Percentiles rank a stretch among this genome's conserved stretches.
Conservation (phyloP, 1,140 invertebrate genomes). For the Akabosia matsudoensis region DNA sequence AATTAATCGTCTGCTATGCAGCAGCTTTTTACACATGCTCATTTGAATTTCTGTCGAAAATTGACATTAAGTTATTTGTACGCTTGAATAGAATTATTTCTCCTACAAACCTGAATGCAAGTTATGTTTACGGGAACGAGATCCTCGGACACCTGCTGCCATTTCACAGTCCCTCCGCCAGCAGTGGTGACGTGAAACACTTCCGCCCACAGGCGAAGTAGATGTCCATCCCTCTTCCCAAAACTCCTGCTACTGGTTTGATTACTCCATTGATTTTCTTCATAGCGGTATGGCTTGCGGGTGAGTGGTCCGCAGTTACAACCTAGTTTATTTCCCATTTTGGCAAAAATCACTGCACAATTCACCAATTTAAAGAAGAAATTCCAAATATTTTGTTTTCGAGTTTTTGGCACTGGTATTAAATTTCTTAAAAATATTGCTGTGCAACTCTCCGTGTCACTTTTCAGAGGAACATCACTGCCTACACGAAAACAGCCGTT, state of each 20-base stretch:
- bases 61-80: not conserved
- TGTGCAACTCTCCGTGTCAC: no score
- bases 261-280: conserved; percentile 45
- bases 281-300: conserved; percentile 45
- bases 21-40: not conserved
- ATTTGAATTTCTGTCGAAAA: not conserved
- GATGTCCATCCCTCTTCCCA: conserved; percentile 45
- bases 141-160: conserved; percentile 84
- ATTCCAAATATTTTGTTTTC: not conserved
- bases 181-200: conserved; percentile 47
- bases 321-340: conserved; percentile 47
- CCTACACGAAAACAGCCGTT: no score
- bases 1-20: not conserved
- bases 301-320: conserved; percentile 47
- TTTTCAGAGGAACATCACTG: no score
- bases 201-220: conserved; percentile 45
- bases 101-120: conserved; percentile 72
- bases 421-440: not conserved
- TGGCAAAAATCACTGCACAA: not conserved
- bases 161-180: conserved; percentile 42
- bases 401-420: not conserved
- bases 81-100: not conserved
- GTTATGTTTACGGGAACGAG: conserved; percentile 96
- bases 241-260: conserved; percentile 45
- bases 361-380: not conserved